Percentiles rank a stretch among this genome's conserved stretches.
phyloP scores from a whole-genome alignment of 2,888 invertebrate genomes.

The Tinea trinotella region DNA sequence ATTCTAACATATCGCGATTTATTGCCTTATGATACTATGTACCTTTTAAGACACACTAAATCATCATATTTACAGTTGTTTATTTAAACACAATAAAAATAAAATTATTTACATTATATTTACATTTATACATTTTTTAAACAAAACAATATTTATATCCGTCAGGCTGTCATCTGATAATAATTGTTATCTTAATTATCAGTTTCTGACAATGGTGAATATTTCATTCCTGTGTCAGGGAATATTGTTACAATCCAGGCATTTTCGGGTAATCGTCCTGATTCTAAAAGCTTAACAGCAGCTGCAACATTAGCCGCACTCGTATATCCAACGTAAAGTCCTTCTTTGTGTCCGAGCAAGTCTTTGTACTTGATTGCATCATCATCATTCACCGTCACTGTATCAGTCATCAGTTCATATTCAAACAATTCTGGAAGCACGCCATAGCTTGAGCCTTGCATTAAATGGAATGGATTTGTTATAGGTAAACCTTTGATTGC shows the following conservation, averaged over 20 bases:
- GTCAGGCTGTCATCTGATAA: too few relatives aligned
- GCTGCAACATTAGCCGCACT: slow-evolving; percentile 62
- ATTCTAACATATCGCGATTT: too few relatives aligned
- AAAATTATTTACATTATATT: too few relatives aligned
- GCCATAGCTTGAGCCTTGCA: slow-evolving; percentile 62
- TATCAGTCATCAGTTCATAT: slow-evolving; percentile 49
- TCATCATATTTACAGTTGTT: too few relatives aligned
- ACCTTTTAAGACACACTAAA: too few relatives aligned
- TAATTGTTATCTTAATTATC: not conserved
- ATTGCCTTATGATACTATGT: too few relatives aligned
- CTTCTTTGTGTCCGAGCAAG: slow-evolving; percentile 52
- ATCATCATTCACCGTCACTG: slow-evolving; percentile 50
- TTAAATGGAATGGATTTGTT: slow-evolving; percentile 57
- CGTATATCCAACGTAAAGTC: slow-evolving; percentile 58
- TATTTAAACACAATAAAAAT: too few relatives aligned
- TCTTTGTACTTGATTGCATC: slow-evolving; percentile 47
- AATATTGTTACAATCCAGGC: slow-evolving; percentile 58
- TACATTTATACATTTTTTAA: too few relatives aligned
- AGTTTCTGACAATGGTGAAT: slow-evolving; percentile 34
- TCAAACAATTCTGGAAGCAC: slow-evolving; percentile 52
- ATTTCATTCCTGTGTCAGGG: slow-evolving; percentile 55
- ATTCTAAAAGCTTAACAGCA: slow-evolving; percentile 50
- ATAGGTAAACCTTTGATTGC: slow-evolving; percentile 51
- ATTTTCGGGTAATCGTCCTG: slow-evolving; percentile 46
- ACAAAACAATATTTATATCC: too few relatives aligned